phyloP scores from a whole-genome alignment of 2,888 invertebrate species.

The Gibbula magus region DNA sequence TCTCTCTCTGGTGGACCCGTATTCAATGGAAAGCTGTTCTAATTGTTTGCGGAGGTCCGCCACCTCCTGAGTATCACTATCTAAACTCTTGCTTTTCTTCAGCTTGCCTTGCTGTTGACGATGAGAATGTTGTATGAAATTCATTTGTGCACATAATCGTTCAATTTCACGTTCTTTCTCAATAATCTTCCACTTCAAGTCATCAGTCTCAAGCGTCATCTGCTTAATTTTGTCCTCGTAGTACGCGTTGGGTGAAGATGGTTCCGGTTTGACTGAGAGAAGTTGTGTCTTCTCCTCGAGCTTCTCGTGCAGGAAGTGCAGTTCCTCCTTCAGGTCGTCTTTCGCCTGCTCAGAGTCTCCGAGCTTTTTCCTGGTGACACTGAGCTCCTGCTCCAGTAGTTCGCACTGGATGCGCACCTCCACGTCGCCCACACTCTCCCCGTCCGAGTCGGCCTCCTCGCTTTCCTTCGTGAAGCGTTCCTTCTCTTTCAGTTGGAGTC shows the following conservation, averaged over 20 bases:
- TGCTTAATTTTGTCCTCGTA: slow-evolving; percentile 81
- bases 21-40: slow-evolving; percentile 87
- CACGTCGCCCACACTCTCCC: slow-evolving; percentile 29
- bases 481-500: slow-evolving; percentile 30
- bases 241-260: slow-evolving; percentile 59
- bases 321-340: slow-evolving; percentile 76
- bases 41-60: slow-evolving; percentile 84
- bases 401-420: slow-evolving; percentile 86
- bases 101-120: slow-evolving; percentile 38
- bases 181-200: slow-evolving; percentile 84
- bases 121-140: slow-evolving; percentile 37
- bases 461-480: slow-evolving; percentile 12
- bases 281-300: slow-evolving; percentile 54
- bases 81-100: slow-evolving; percentile 73
- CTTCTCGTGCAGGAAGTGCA: slow-evolving; percentile 53
- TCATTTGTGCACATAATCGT: slow-evolving; percentile 78
- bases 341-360: slow-evolving; percentile 89
- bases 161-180: slow-evolving; percentile 87
- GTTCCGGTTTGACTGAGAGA: slow-evolving; percentile 42
- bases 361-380: slow-evolving; percentile 87
- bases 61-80: slow-evolving; percentile 61
- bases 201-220: slow-evolving; percentile 82
- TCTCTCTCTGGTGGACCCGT: slow-evolving; percentile 82
- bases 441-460: slow-evolving; percentile 35
- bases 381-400: slow-evolving; percentile 91